Base-by-base conservation (phyloP, 2,888 invertebrate genomes). In the Syrista parreyssii region DNA sequence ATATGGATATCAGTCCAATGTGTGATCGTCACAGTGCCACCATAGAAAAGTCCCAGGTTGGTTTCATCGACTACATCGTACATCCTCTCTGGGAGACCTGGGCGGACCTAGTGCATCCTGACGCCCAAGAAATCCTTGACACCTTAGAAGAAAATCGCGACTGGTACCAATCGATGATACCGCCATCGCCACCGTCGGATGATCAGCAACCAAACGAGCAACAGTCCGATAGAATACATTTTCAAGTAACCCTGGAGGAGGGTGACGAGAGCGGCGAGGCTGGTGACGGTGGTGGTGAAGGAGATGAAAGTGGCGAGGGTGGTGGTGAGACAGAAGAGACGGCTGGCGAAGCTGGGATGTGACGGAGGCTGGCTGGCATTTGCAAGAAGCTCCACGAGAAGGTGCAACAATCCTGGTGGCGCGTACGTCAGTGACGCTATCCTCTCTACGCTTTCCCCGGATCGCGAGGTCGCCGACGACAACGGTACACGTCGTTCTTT, bases 1-100 rank as follows among this genome's bases (percentile, higher is more conserved):
- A 98, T 86, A 95, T 99, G 94, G 99, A 99, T 89, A 98, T 99
- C 85, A 98, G 98, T 92, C 99, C 99, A 34, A 99, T 99, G 99
- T 99, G 99, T 92, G 99, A 99, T 92, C 94, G 99, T 85, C 96
- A 97, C 90, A 98, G 97, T 90, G 96, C 99, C 75, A 98, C 98
- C 68, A 96, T 99, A 90, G 99, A 99, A 92, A 99, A 99, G 93
- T 97, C 98, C 88, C 99, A 99, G 94, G 98, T 99, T 91, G 99
- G 99, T 87, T 99, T 99, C 92, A 99, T 99, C 91, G 99, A 99
- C 93, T 99, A 99, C 92, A 99, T 99, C 91, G 99, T 99, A 69
- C 99, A 99, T 93, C 99, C 99, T 3, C 93, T 99, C 81, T 99
- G 99, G 98, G 99, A 99, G 92, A 99, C 99, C 76, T 99, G 99